These are phyloP conservation scores for Carpatolechia fugitivella DNA, from an alignment of 2,888 invertebrate species.

Conservation along the genomic window DNA sequence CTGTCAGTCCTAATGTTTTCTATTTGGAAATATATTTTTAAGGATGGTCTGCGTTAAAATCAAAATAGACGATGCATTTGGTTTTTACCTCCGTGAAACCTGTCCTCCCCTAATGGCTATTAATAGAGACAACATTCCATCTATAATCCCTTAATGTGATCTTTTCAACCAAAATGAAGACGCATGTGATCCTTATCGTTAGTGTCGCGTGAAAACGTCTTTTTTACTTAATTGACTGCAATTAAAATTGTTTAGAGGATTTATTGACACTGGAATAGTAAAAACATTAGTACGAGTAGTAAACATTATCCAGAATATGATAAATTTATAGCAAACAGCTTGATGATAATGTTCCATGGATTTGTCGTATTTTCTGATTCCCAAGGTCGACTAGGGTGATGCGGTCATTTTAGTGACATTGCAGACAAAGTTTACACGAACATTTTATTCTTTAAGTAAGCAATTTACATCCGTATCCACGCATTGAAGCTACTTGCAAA, in stretches of 20 bases:
- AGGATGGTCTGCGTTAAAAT: slow-evolving; percentile 32
- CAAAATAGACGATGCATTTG: slow-evolving; percentile 34
- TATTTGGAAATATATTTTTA: slow-evolving; percentile 46
- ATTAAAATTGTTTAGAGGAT: not conserved
- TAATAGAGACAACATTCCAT: slow-evolving; percentile 38
- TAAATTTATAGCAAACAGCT: too few relatives aligned
- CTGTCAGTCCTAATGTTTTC: slow-evolving; percentile 43
- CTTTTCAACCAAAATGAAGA: slow-evolving; percentile 22
- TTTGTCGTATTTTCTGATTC: slow-evolving; percentile 27
- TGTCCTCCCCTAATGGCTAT: slow-evolving; percentile 40
- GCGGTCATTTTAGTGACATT: slow-evolving; percentile 23
- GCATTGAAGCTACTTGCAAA: not conserved
- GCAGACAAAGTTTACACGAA: not conserved
- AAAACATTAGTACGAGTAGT: too few relatives aligned
- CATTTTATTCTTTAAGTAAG: too few relatives aligned
- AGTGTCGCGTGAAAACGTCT: slow-evolving; percentile 9
- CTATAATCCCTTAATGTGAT: slow-evolving; percentile 32
- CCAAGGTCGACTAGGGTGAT: slow-evolving; percentile 33
- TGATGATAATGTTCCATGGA: too few relatives aligned
- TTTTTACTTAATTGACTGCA: slow-evolving; percentile 6
- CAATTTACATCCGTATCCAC: not conserved
- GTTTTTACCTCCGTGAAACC: slow-evolving; percentile 31
- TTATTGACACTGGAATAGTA: not conserved
- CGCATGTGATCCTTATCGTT: slow-evolving; percentile 21
- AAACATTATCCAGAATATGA: too few relatives aligned